These are phyloP conservation scores for Cerastis rubricosa DNA, from an alignment of 2,888 invertebrate genomes.

Conservation along the genomic window DNA sequence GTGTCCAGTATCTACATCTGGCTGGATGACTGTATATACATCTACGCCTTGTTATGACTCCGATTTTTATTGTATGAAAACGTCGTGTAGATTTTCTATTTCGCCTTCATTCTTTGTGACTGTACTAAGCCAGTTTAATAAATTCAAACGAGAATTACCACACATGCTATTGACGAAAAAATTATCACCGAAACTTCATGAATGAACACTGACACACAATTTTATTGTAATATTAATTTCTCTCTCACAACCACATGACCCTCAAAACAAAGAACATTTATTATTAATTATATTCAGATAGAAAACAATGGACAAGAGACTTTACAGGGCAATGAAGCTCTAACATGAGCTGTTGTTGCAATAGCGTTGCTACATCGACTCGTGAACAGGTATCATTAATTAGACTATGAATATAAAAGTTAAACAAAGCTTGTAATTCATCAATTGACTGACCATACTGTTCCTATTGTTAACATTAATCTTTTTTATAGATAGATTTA, in stretches of 20 bases:
- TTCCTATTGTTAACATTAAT: slow-evolving; percentile 5
- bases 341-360: slow-evolving; percentile 63
- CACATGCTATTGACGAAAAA: background rate
- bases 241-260: slow-evolving; percentile 19
- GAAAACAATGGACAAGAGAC: slow-evolving; percentile 55
- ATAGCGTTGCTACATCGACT: slow-evolving; percentile 68
- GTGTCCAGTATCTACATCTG: background rate
- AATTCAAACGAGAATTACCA: background rate
- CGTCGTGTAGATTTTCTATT: background rate
- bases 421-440: slow-evolving; percentile 41
- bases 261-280: slow-evolving; percentile 55
- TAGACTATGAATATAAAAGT: slow-evolving; percentile 71
- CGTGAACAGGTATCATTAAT: slow-evolving; percentile 76
- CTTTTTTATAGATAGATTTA: background rate
- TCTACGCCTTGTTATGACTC: background rate
- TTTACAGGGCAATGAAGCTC: slow-evolving; percentile 54
- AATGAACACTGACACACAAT: slow-evolving; percentile 10
- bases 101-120: background rate
- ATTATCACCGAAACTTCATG: slow-evolving; percentile 23
- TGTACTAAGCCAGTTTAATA: background rate
- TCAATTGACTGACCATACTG: slow-evolving; percentile 34
- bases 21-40: background rate
- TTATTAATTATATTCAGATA: slow-evolving; percentile 62
- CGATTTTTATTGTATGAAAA: background rate
- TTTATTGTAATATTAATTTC: slow-evolving; percentile 21